Evolutionary conservation across 1,140 invertebrate species (phyloP), one percentile per base, ranked within the genome.

Genomic region (Colletes gigas): DNA sequence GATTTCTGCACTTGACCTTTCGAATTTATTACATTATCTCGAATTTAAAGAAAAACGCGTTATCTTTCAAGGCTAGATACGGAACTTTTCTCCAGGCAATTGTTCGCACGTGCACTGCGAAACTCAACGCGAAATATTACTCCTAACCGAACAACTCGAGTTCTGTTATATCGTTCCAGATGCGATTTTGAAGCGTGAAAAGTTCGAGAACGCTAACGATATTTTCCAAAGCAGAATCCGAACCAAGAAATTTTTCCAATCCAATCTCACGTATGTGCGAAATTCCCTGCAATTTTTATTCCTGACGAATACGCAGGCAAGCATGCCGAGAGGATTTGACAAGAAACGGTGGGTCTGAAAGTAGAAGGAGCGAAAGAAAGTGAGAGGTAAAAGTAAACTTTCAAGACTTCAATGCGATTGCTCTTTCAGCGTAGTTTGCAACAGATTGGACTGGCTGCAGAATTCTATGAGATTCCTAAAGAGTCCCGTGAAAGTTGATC

Each of bases 321-420:
- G 44, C 8, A 6, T 4, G 0, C 55, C 5, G 55, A 57, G 17
- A 57, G 15, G 55, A n/a, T n/a, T 44, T 10, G 66, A 68, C 19
- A 50, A 68, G 47, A 54, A 54, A 30, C 19, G 15, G 15, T 14
- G 14, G 6, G 6, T 30, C 14, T 4, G 47, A 54, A 68, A 54
- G 47, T 68, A 68, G 50, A 30, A 68, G 47, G 5, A 21, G 6
- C 17, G 30, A 12, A 67, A 9, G 41, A 67, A 50, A 67, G 65
- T 19, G n/a, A 21, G 10, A n/a, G 8, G 41, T 67, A 67, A 67
- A 67, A 67, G 65, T 67, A 47, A 17, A 47, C 44, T 67, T 50
- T 69, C 15, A 10, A 55, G 15, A 39, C 30, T 41, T 30, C 14
- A 1, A 55, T 2, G 67, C 0, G 19, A 67, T n/a, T n/a, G 2